Percentiles rank a stretch among this genome's conserved stretches.
Conservation (phyloP, 2,888 invertebrate genomes). For the Morpho helenor region DNA sequence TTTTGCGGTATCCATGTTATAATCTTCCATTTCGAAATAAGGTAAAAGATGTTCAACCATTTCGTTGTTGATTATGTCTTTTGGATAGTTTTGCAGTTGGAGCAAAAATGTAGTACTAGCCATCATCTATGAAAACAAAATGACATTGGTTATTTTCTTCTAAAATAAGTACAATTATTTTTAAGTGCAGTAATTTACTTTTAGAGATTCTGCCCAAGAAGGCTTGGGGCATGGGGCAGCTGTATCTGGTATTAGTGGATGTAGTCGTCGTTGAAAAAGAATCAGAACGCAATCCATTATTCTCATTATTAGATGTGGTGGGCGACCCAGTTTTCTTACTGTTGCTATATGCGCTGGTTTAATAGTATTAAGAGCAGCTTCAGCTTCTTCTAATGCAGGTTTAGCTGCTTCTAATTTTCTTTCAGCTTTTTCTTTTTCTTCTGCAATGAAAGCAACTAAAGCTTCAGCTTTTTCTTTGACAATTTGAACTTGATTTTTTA, state of each 20-base stretch:
- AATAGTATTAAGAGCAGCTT: slow-evolving; percentile 96
- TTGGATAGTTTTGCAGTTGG: slow-evolving; percentile 95
- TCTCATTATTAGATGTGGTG: slow-evolving; percentile 97
- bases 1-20: slow-evolving; percentile 97
- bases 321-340: slow-evolving; percentile 95
- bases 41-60: slow-evolving; percentile 96
- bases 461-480: slow-evolving; percentile 97
- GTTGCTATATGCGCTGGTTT: slow-evolving; percentile 98
- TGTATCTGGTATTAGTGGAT: slow-evolving; percentile 89
- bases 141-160: not conserved
- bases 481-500: slow-evolving; percentile 96
- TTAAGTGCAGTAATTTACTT: slow-evolving; percentile 69
- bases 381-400: slow-evolving; percentile 97
- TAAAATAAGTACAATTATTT: not conserved
- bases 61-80: slow-evolving; percentile 97
- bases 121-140: slow-evolving; percentile 86
- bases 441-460: slow-evolving; percentile 90
- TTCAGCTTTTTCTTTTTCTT: slow-evolving; percentile 94
- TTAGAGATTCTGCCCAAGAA: slow-evolving; percentile 97
- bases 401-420: slow-evolving; percentile 96
- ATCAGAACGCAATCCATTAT: slow-evolving; percentile 98
- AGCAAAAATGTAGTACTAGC: slow-evolving; percentile 94
- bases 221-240: slow-evolving; percentile 93
- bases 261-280: slow-evolving; percentile 93
- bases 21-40: slow-evolving; percentile 97